Base-by-base conservation (phyloP, 2,797 vertebrate species). In the Orientallactaga sibirica region DNA sequence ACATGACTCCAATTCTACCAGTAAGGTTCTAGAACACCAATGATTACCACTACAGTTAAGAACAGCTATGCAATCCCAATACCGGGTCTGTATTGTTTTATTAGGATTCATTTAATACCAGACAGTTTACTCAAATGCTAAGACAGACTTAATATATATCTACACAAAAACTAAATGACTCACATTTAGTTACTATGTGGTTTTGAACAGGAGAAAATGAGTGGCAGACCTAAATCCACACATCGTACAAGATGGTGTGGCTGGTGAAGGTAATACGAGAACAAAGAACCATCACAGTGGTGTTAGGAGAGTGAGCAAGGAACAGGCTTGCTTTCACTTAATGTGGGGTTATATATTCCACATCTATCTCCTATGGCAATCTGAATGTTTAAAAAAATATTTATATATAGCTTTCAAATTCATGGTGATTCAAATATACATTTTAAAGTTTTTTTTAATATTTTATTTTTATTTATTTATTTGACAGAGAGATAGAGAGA, bases 361-460 rank as follows among this genome's bases (percentile, higher is more conserved):
- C 70, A 77, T 48, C 25, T 18, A 29, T 11, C 29, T 15, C 22
- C 37, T 62, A 62, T 20, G 3, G 48, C 41, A 81, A 86, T 67
- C 9, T 78, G 70, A 92, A 74, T 52, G 2, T 58, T 75, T n/a
- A 92, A 84, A 92, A 19, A 80, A 91, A 81, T 29, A 58, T 3
- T 22, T 3, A 55, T 12, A 86, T 37, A 80, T 15, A 6, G 22
- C 74, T 88, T 87, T 88, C 5, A 74, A 75, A 89, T 55, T 33
- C 1, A n/a, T 15, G 29, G 29, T 5, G 8, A 92, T 81, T 61
- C 70, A 68, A 70, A 70, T 58, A 70, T 19, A 7, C 55, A 41
- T 64, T 86, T 80, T 77, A 86, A 83, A 77, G 33, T 37, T 37
- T 37, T 37, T 37, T 37, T 37, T 37, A 37, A 37, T 37, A 37